These are phyloP conservation scores for Drosophila busckii DNA, from an alignment of 1,140 invertebrate species.

Conservation along the genomic window DNA sequence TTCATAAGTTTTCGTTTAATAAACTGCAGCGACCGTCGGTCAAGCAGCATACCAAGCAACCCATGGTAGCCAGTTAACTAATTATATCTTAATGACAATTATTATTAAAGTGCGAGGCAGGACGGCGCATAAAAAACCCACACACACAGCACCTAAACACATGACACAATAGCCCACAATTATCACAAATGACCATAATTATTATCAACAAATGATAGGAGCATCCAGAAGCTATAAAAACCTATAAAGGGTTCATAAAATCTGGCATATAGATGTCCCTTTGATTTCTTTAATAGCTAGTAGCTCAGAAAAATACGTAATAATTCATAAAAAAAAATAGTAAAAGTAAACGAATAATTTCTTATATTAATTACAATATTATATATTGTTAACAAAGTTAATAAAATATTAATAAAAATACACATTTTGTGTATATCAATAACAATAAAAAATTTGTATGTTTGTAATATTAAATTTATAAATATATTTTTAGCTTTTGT, in stretches of 20 bases:
- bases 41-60: constrained; percentile 44
- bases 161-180: constrained; percentile 67
- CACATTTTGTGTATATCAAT: no score
- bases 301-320: not conserved
- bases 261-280: constrained; percentile 4
- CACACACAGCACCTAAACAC: constrained; percentile 29
- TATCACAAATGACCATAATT: constrained; percentile 76
- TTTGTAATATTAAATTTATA: no score
- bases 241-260: constrained; percentile 59
- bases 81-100: constrained; percentile 77
- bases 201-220: constrained; percentile 69
- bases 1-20: constrained; percentile 75
- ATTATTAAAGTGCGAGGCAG: constrained; percentile 52
- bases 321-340: no score
- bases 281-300: not conserved
- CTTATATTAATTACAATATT: no score
- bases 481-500: no score
- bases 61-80: constrained; percentile 35
- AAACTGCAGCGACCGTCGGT: constrained; percentile 53
- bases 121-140: constrained; percentile 12
- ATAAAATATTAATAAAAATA: no score
- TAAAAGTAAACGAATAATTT: no score
- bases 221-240: constrained; percentile 17
- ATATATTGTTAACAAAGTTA: no score
- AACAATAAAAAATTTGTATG: no score